These are phyloP conservation scores for Drosophila birchii DNA, from an alignment of 2,888 invertebrate species.

Conservation along the genomic window DNA sequence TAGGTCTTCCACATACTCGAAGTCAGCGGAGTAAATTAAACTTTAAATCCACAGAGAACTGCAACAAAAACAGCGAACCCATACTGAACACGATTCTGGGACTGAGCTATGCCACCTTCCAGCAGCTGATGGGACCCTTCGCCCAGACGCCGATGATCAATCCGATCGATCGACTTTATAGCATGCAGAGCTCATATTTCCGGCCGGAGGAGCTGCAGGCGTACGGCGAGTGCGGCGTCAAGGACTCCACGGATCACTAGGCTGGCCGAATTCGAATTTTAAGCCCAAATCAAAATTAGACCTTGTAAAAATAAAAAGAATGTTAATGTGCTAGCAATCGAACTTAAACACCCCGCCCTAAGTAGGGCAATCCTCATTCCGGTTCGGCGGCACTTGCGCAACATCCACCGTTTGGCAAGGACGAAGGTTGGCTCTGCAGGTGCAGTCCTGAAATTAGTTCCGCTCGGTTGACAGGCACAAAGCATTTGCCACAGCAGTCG, in stretches of 20 bases:
- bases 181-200: conserved; percentile 88
- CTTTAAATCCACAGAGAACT: conserved; percentile 75
- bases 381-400: conserved; percentile 50
- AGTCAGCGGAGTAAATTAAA: too few relatives aligned
- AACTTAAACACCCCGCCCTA: conserved; percentile 34
- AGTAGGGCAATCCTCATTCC: not conserved
- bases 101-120: conserved; percentile 84
- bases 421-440: conserved; percentile 76
- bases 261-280: conserved; percentile 52
- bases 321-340: conserved; percentile 65
- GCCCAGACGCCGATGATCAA: conserved; percentile 85
- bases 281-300: conserved; percentile 82
- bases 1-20: conserved; percentile 25
- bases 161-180: conserved; percentile 88
- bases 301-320: conserved; percentile 74
- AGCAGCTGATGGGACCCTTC: conserved; percentile 85
- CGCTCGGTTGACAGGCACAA: conserved; percentile 84
- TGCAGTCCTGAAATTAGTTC: conserved; percentile 83
- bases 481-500: conserved; percentile 65
- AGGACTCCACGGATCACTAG: conserved; percentile 78
- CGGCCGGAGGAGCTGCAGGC: conserved; percentile 86
- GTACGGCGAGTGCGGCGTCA: conserved; percentile 80
- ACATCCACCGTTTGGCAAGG: conserved; percentile 10
- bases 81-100: conserved; percentile 84
- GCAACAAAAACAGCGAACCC: conserved; percentile 84